phyloP scores from a whole-genome alignment of 2,888 invertebrate species.

The Cheilosia scutellata region DNA sequence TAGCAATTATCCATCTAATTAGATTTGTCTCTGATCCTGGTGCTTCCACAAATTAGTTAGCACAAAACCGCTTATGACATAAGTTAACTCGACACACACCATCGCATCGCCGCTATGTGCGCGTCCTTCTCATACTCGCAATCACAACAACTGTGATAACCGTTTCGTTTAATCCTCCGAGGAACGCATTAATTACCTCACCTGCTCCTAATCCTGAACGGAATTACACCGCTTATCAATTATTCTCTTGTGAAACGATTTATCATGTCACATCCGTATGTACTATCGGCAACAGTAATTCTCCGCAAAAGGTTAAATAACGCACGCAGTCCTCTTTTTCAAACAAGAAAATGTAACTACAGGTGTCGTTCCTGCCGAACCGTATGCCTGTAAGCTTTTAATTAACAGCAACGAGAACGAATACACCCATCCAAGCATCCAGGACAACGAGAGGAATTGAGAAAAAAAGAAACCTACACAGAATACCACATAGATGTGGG shows the following conservation, averaged over 20 bases:
- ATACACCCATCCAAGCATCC: not conserved
- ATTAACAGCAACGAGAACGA: slow-evolving; percentile 64
- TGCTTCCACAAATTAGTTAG: slow-evolving; percentile 36
- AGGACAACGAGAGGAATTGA: not conserved
- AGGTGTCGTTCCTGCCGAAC: slow-evolving; percentile 58
- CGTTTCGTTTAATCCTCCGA: slow-evolving; percentile 59
- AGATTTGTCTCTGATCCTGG: slow-evolving; percentile 43
- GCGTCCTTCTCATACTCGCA: too few relatives aligned
- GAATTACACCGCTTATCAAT: slow-evolving; percentile 73
- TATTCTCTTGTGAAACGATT: slow-evolving; percentile 66
- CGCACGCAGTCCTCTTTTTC: slow-evolving; percentile 7
- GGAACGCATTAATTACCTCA: slow-evolving; percentile 49
- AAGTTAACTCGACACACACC: slow-evolving; percentile 1
- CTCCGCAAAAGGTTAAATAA: slow-evolving; percentile 61
- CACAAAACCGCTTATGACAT: slow-evolving; percentile 27
- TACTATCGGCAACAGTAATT: not conserved
- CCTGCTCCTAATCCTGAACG: slow-evolving; percentile 65
- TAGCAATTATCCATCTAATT: slow-evolving; percentile 51
- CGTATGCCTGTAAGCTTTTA: slow-evolving; percentile 67
- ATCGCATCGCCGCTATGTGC: not conserved
- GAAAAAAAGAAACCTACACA: slow-evolving; percentile 4
- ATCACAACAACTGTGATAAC: slow-evolving; percentile 59
- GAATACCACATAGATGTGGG: slow-evolving; percentile 59
- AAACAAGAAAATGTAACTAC: slow-evolving; percentile 37
- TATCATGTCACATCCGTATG: slow-evolving; percentile 57